Evolutionary conservation across 1,140 invertebrate genomes (phyloP).

Genomic region (Manduca sexta): DNA sequence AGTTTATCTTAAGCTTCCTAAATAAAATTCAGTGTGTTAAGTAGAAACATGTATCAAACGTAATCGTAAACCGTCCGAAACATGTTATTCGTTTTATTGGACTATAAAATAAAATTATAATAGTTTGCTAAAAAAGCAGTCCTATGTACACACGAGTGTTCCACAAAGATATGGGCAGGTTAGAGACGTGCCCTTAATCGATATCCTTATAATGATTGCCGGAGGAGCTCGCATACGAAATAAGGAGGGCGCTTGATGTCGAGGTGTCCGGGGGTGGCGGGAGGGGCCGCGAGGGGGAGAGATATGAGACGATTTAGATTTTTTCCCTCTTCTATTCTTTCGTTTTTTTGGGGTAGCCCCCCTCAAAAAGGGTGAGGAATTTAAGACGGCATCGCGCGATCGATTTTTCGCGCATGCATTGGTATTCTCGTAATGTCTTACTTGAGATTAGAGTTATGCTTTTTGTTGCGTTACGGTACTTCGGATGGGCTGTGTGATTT

Average conservation of each 20-base stretch:
- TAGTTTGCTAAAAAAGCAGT: constrained; percentile 13
- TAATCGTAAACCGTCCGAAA: too few species aligned
- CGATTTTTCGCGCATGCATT: constrained; percentile 71
- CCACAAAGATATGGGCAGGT: constrained; percentile 65
- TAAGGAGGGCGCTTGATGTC: constrained; percentile 66
- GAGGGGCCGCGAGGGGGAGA: constrained; percentile 39
- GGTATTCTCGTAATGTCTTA: constrained; percentile 72
- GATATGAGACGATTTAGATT: constrained; percentile 73
- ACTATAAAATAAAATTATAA: constrained; percentile 5
- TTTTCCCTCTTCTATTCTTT: constrained; percentile 73
- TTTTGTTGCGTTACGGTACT: constrained; percentile 13
- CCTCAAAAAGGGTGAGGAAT: constrained; percentile 71
- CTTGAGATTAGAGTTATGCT: constrained; percentile 68
- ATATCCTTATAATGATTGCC: constrained; percentile 72
- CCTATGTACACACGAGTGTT: constrained; percentile 53
- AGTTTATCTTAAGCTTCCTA: too few species aligned
- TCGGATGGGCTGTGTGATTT: too few species aligned
- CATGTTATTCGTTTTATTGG: too few species aligned
- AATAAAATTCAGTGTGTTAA: too few species aligned
- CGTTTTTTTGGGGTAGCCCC: constrained; percentile 69
- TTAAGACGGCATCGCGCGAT: constrained; percentile 65
- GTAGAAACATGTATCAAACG: too few species aligned
- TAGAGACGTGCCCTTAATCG: constrained; percentile 66
- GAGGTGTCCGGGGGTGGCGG: constrained; percentile 52
- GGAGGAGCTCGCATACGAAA: constrained; percentile 71